Percentiles rank a stretch among this genome's conserved stretches.
These are phyloP conservation scores for Ceratotherium simum DNA, from an alignment of 2,113 vertebrate genomes.

Conservation along the genomic window DNA sequence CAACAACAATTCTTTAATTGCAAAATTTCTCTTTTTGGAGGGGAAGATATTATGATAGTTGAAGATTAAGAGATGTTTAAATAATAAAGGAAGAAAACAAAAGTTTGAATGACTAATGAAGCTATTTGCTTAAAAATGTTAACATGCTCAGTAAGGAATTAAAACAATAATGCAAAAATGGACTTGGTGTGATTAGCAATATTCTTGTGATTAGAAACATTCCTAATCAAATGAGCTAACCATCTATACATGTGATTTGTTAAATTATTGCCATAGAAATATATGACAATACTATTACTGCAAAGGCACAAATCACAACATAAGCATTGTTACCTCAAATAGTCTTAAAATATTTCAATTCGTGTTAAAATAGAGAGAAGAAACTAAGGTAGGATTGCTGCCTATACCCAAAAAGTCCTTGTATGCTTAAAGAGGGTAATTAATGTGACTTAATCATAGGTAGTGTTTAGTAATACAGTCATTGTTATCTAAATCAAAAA, in stretches of 20 bases:
- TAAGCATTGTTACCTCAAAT: neutral
- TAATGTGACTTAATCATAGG: neutral
- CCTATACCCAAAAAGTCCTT: neutral
- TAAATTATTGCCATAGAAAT: neutral
- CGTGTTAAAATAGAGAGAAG: too few relatives aligned
- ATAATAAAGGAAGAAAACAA: neutral
- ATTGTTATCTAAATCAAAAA: neutral
- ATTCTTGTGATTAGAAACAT: neutral
- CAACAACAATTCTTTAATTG: neutral
- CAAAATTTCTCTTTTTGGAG: too few relatives aligned
- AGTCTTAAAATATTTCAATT: neutral
- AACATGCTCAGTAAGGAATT: neutral
- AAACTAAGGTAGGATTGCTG: neutral
- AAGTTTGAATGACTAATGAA: neutral
- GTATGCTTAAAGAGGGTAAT: neutral
- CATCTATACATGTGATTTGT: neutral
- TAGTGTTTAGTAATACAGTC: neutral
- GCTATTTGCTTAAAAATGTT: neutral
- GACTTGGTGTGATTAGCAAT: neutral
- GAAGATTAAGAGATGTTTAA: neutral
- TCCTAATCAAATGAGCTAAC: neutral
- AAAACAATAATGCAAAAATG: neutral
- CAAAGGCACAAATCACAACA: neutral
- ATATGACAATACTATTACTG: neutral
- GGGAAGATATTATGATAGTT: neutral